Base-by-base conservation (phyloP, 2,888 invertebrate species). In the Polydesmus complanatus region DNA sequence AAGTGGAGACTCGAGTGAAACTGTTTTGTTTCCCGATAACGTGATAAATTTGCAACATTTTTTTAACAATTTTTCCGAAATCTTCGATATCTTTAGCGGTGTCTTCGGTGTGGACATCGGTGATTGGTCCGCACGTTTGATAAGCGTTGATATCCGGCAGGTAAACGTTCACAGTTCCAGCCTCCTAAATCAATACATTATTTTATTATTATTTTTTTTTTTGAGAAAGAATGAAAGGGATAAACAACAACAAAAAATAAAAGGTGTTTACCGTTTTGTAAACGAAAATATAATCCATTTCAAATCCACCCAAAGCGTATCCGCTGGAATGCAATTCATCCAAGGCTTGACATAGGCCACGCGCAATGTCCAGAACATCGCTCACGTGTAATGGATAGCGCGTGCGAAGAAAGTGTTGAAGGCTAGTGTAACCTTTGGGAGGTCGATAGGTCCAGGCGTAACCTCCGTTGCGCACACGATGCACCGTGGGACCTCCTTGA, bases 61-160 rank as follows among this genome's bases (percentile, higher is more conserved):
- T 64, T 58, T 68, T 68, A 8, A 68, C 67, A 14, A 68, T 58
- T 53, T 67, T 61, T 19, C 68, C 68, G 50, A 67, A 68, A 56
- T 68, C 68, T 64, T 68, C 68, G 62, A 68, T 67, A 55, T 68
- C 68, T 21, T 66, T 64, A 1, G 68, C 67, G 8, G 65, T 67
- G 53, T 68, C 68, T 50, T 68, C 67, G 0, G 64, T 61, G 50
- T 66, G 65, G 1, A 63, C 62, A n/a, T 63, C 61, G 21, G 64
- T 65, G 5, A 59, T 58, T 5, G 61, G 58, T 25, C 51, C 48
- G 3, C 53, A 57, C 18, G 67, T 65, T 47, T 64, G 64, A 56
- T 67, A 68, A 2, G 68, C 65, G 57, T 68, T 67, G 55, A 67
- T 65, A 50, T 68, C 68, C 0, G 68, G 68, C 5, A 68, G 65